Conservation (phyloP, 2,888 invertebrate species). For the Heliothis peltigera region DNA sequence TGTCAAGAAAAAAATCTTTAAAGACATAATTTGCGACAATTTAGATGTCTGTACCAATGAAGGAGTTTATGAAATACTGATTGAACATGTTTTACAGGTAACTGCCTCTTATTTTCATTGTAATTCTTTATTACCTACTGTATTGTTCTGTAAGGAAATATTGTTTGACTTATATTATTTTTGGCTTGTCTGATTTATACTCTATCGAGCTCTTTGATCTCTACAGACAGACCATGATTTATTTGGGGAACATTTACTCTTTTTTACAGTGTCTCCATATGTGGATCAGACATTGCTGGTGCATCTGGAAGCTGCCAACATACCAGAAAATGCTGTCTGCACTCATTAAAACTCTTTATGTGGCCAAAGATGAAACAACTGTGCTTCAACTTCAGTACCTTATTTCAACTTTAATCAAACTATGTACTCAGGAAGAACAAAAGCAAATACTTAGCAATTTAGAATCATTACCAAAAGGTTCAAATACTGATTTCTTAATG, state of each 20-base stretch:
- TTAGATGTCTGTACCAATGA: slow-evolving; percentile 77
- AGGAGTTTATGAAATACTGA: slow-evolving; percentile 74
- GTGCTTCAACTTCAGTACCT: slow-evolving; percentile 70
- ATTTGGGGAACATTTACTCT: too few species aligned
- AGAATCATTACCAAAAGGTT: slow-evolving; percentile 57
- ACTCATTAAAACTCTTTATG: slow-evolving; percentile 79
- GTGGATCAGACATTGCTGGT: slow-evolving; percentile 84
- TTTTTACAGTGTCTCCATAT: slow-evolving; percentile 76
- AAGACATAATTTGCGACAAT: slow-evolving; percentile 75
- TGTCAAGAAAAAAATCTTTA: slow-evolving; percentile 74
- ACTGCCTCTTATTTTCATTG: not conserved
- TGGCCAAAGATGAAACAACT: slow-evolving; percentile 68
- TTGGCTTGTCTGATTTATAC: too few species aligned
- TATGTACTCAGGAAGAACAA: slow-evolving; percentile 73
- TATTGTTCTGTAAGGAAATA: too few species aligned
- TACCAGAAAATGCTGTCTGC: slow-evolving; percentile 75
- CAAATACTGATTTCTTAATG: slow-evolving; percentile 66
- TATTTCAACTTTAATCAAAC: slow-evolving; percentile 72
- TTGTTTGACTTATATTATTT: too few species aligned
- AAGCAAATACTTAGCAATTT: slow-evolving; percentile 67
- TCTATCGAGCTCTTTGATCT: too few species aligned
- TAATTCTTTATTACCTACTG: too few species aligned
- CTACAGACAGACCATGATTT: too few species aligned
- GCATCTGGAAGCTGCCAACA: slow-evolving; percentile 74
- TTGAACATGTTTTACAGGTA: slow-evolving; percentile 78